Evolutionary conservation across 2,888 invertebrate species (phyloP).

Genomic region (Plusia festucae): DNA sequence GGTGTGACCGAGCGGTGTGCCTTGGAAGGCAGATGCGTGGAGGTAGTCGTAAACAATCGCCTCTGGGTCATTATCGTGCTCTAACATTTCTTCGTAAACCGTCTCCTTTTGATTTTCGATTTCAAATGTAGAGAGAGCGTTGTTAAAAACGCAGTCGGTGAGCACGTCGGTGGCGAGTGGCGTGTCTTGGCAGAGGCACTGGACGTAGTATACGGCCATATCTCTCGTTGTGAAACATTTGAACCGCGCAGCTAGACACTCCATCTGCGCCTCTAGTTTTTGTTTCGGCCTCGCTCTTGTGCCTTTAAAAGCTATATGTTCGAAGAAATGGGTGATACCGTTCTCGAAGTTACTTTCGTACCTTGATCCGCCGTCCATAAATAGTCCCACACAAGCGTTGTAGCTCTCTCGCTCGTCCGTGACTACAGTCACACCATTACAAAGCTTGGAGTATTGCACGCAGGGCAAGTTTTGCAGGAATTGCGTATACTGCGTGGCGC

Average conservation of each 20-base stretch:
- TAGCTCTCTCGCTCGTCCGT: conserved; percentile 97
- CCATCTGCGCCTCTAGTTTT: conserved; percentile 96
- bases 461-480: conserved; percentile 92
- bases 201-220: conserved; percentile 98
- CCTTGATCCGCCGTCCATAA: conserved; percentile 76
- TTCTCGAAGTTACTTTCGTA: conserved; percentile 74
- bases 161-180: conserved; percentile 96
- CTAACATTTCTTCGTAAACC: conserved; percentile 76
- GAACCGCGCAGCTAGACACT: conserved; percentile 97
- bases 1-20: conserved; percentile 77
- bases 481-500: conserved; percentile 81
- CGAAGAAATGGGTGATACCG: conserved; percentile 81
- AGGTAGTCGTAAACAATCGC: conserved; percentile 79
- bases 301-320: conserved; percentile 79
- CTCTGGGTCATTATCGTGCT: conserved; percentile 72
- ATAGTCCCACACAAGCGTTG: conserved; percentile 72
- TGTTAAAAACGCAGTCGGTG: conserved; percentile 97
- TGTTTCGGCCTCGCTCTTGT: conserved; percentile 95
- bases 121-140: conserved; percentile 78
- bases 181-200: conserved; percentile 96
- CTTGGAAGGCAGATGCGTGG: conserved; percentile 82
- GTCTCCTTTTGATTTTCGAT: conserved; percentile 74
- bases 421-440: conserved; percentile 96
- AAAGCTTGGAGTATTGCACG: conserved; percentile 93
- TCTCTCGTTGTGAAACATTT: conserved; percentile 99